Evolutionary conservation across 2,113 vertebrate species (phyloP).

Genomic region (Cyphomyrus plagiostoma): DNA sequence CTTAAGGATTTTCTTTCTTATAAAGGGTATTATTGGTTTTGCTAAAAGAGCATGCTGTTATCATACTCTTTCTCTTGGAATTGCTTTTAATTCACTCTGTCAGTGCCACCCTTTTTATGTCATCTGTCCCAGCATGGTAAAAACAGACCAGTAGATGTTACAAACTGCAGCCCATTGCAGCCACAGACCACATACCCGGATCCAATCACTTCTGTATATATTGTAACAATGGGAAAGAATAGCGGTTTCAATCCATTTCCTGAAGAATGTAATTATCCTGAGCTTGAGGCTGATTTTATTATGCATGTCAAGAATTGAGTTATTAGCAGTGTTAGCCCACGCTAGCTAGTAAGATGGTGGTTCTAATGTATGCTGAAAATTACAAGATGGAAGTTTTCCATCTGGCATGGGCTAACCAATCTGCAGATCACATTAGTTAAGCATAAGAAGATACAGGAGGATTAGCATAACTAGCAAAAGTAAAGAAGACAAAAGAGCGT

Average conservation of each 20-base stretch:
- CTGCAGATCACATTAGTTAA: not conserved
- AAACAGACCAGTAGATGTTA: not conserved
- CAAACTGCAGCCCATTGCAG: not conserved
- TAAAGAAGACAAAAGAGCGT: not conserved
- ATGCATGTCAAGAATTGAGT: not conserved
- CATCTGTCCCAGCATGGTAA: not conserved
- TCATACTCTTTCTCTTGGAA: not conserved
- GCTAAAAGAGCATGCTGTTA: not conserved
- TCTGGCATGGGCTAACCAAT: not conserved
- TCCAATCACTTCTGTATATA: not conserved
- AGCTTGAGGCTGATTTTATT: not conserved
- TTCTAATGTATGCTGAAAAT: not conserved
- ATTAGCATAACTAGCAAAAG: not conserved
- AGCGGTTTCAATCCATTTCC: not conserved
- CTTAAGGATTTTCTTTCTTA: not conserved
- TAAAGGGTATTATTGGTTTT: not conserved
- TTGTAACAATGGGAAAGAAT: not conserved
- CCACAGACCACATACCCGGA: not conserved
- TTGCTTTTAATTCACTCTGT: not conserved
- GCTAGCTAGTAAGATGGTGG: not conserved
- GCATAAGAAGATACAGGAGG: not conserved
- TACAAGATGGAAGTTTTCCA: not conserved
- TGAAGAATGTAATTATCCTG: not conserved
- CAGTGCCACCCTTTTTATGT: not conserved
- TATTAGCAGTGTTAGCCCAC: not conserved